Evolutionary conservation across 2,113 vertebrate species (phyloP).

Genomic region (Euleptes europaea): DNA sequence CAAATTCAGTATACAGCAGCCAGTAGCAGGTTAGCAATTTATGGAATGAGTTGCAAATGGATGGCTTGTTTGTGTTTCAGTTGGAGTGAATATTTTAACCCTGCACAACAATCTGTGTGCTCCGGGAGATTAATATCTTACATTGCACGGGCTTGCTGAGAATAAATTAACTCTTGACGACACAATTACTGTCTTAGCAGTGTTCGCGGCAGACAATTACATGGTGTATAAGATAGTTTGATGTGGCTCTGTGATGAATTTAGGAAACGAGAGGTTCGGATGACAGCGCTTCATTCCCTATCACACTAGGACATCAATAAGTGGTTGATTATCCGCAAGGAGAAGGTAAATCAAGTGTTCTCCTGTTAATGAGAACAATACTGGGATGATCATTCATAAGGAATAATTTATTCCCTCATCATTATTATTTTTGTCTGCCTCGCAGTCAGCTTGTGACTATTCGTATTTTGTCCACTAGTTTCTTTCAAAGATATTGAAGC

Average conservation of each 20-base stretch:
- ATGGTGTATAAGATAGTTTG: conserved; percentile 68
- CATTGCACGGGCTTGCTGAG: conserved; percentile 69
- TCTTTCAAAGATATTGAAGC: not conserved
- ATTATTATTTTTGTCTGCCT: conserved; percentile 51
- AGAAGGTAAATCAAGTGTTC: conserved; percentile 71
- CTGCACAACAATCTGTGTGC: conserved; percentile 60
- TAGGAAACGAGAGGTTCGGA: conserved; percentile 69
- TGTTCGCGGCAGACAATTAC: conserved; percentile 65
- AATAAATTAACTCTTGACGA: conserved; percentile 76
- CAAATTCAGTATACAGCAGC: not conserved
- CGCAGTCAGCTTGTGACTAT: conserved; percentile 46
- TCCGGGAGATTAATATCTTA: conserved; percentile 72
- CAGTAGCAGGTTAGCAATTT: conserved; percentile 23
- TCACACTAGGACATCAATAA: conserved; percentile 72
- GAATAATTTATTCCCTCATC: conserved; percentile 62
- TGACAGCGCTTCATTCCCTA: conserved; percentile 68
- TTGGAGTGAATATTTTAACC: conserved; percentile 63
- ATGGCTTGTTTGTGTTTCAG: conserved; percentile 62
- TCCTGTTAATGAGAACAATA: conserved; percentile 60
- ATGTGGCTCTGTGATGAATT: conserved; percentile 71
- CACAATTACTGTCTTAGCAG: conserved; percentile 72
- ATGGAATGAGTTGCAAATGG: conserved; percentile 27
- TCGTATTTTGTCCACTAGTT: conserved; percentile 45
- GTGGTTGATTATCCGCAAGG: conserved; percentile 51
- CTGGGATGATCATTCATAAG: conserved; percentile 63